phyloP scores from a whole-genome alignment of 2,888 invertebrate genomes.

The Yponomeuta evonymella region DNA sequence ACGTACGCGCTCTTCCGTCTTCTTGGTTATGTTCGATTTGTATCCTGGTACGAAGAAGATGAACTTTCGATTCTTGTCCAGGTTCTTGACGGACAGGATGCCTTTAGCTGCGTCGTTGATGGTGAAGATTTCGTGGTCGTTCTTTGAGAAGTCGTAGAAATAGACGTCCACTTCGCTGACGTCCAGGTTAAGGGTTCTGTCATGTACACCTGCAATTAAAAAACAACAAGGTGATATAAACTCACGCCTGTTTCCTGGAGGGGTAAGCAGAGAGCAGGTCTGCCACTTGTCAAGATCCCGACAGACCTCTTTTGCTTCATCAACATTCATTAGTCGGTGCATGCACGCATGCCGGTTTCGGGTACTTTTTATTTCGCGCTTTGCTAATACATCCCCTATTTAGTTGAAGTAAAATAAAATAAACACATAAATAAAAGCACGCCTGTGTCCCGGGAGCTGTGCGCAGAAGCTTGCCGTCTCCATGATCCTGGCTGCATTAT shows the following conservation, averaged over 20 bases:
- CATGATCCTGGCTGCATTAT: too few species aligned
- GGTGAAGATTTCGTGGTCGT: slow-evolving; percentile 36
- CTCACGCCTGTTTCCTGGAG: neutral
- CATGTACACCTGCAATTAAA: slow-evolving; percentile 44
- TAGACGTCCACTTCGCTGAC: slow-evolving; percentile 52
- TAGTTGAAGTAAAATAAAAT: too few species aligned
- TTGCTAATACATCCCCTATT: too few species aligned
- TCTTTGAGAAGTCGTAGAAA: slow-evolving; percentile 51
- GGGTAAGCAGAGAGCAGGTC: too few species aligned
- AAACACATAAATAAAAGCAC: too few species aligned
- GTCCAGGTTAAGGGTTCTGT: slow-evolving; percentile 43
- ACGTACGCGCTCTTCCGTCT: slow-evolving; percentile 49
- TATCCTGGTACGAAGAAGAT: slow-evolving; percentile 59
- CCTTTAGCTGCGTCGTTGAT: slow-evolving; percentile 47
- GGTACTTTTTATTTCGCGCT: too few species aligned
- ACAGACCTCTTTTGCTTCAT: too few species aligned
- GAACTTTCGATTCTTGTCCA: slow-evolving; percentile 48
- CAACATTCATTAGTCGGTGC: too few species aligned
- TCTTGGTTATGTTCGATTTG: slow-evolving; percentile 56
- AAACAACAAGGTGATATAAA: neutral
- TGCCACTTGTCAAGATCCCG: too few species aligned
- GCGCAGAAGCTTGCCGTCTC: too few species aligned
- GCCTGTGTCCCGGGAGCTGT: too few species aligned
- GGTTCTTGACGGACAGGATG: slow-evolving; percentile 39
- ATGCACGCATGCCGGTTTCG: too few species aligned